A percentile compares a stretch with the other conserved stretches of the same genome.
These are phyloP conservation scores for Chrysolina haemoptera DNA, from an alignment of 2,888 invertebrate genomes.

Conservation along the genomic window DNA sequence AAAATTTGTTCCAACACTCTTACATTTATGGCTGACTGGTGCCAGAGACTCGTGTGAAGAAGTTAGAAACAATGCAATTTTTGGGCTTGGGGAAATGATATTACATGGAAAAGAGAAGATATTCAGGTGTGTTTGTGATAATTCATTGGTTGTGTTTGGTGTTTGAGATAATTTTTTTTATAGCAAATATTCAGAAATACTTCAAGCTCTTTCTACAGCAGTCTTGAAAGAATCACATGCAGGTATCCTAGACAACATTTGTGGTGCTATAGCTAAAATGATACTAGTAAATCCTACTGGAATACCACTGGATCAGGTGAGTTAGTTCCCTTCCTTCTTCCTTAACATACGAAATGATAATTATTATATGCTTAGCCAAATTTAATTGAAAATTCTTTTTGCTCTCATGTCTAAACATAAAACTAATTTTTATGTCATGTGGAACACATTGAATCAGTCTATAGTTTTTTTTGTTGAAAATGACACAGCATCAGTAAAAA, in stretches of 20 bases:
- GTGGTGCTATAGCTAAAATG: constrained; percentile 83
- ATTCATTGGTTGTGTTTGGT: background rate
- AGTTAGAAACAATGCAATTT: constrained; percentile 84
- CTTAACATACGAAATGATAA: background rate
- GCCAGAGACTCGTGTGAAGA: constrained; percentile 78
- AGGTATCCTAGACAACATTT: constrained; percentile 82
- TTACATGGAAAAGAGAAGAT: constrained; percentile 77
- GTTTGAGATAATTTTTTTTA: background rate
- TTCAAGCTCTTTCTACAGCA: constrained; percentile 78
- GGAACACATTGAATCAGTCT: too few relatives aligned
- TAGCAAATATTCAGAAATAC: constrained; percentile 77
- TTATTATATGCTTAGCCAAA: too few relatives aligned
- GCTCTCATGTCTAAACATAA: too few relatives aligned
- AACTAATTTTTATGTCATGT: too few relatives aligned
- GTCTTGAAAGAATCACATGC: constrained; percentile 77
- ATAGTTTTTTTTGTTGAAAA: too few relatives aligned
- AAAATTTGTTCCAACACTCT: constrained; percentile 75
- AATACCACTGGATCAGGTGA: constrained; percentile 80
- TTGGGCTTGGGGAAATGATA: constrained; percentile 82
- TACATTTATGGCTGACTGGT: constrained; percentile 76
- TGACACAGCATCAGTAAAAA: too few relatives aligned
- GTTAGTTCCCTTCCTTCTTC: constrained; percentile 25
- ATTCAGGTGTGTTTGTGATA: constrained; percentile 69
- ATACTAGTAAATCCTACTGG: constrained; percentile 77
- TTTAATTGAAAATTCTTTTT: too few relatives aligned